Conservation (phyloP, 2,888 invertebrate genomes). For the Drosophila setosimentum region DNA sequence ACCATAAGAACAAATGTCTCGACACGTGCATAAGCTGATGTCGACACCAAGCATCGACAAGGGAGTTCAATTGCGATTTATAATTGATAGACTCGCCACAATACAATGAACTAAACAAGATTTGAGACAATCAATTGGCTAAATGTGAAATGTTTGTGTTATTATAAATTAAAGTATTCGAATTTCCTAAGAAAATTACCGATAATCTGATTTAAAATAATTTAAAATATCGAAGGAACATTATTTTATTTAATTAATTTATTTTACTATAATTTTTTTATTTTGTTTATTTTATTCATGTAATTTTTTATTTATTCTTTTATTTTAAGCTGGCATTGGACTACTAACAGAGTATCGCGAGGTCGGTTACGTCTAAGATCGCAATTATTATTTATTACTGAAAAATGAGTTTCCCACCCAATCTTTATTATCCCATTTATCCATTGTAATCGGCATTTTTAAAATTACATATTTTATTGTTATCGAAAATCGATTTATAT, state of each 20-base stretch:
- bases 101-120: not conserved
- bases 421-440: no score
- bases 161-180: no score
- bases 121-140: not conserved
- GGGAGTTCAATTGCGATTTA: slow-evolving; percentile 2
- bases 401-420: not conserved
- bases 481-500: not conserved
- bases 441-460: not conserved
- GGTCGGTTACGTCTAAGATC: no score
- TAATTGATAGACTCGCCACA: slow-evolving; percentile 15
- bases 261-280: no score
- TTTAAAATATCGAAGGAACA: no score
- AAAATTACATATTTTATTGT: not conserved
- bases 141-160: not conserved
- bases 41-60: slow-evolving; percentile 5
- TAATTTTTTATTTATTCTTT: no score
- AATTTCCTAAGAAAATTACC: not conserved
- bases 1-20: slow-evolving; percentile 9
- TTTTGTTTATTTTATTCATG: not conserved
- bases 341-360: no score
- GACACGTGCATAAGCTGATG: slow-evolving; percentile 37
- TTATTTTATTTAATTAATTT: not conserved
- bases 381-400: not conserved
- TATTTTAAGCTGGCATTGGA: no score
- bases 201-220: not conserved